Evolutionary conservation across 2,797 vertebrate genomes (phyloP).

Genomic region (Crenuchus spilurus): DNA sequence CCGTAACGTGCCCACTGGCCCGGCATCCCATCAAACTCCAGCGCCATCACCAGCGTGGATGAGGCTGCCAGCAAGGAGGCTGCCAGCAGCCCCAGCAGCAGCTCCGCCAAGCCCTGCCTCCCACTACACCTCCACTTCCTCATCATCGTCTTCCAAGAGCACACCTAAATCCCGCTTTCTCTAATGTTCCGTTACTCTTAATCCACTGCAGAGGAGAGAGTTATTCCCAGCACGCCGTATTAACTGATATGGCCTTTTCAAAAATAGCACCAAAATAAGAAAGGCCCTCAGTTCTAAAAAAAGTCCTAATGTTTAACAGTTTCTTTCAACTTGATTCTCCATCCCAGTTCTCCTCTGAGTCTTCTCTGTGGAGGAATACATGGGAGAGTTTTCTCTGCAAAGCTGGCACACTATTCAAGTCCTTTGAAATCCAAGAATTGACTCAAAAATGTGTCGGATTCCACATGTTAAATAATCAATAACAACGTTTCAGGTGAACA

Average conservation of each 20-base stretch:
- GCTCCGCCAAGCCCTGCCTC: slow-evolving; percentile 62
- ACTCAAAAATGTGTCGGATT: slow-evolving; percentile 41
- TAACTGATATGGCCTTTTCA: slow-evolving; percentile 52
- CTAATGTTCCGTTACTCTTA: slow-evolving; percentile 58
- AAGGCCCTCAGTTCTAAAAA: slow-evolving; percentile 37
- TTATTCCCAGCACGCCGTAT: slow-evolving; percentile 50
- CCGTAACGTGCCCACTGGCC: slow-evolving; percentile 95
- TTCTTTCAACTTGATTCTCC: slow-evolving; percentile 68
- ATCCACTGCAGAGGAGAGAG: slow-evolving; percentile 60
- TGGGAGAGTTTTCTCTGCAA: slow-evolving; percentile 29
- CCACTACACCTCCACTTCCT: slow-evolving; percentile 67
- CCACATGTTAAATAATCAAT: slow-evolving; percentile 45
- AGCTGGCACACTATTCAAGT: slow-evolving; percentile 25
- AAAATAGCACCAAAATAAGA: slow-evolving; percentile 56
- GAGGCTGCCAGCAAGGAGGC: slow-evolving; percentile 63
- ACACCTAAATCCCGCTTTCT: slow-evolving; percentile 51
- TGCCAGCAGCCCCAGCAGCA: slow-evolving; percentile 67
- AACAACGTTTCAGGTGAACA: slow-evolving; percentile 24
- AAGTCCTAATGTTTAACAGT: slow-evolving; percentile 52
- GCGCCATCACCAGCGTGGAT: slow-evolving; percentile 61
- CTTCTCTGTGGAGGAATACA: slow-evolving; percentile 65
- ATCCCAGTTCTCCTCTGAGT: slow-evolving; percentile 71
- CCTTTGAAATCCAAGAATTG: slow-evolving; percentile 42
- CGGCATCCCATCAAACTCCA: slow-evolving; percentile 89
- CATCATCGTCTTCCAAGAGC: slow-evolving; percentile 61